phyloP scores from a whole-genome alignment of 2,888 invertebrate species.

The Eupithecia inturbata region DNA sequence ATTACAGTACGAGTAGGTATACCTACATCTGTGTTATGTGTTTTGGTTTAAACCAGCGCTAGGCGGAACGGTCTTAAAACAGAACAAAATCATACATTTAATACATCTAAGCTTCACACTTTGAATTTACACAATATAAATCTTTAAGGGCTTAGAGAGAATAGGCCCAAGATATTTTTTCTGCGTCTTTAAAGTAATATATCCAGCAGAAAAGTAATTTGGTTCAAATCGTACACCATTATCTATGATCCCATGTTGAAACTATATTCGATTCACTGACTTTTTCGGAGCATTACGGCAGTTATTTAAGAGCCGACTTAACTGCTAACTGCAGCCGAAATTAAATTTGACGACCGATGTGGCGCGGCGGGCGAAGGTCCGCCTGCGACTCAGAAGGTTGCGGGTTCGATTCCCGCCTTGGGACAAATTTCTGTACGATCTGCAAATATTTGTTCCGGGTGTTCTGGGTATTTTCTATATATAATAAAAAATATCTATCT shows the following conservation, averaged over 20 bases:
- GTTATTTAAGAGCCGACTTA: background rate
- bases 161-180: too few relatives aligned
- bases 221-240: background rate
- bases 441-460: too few relatives aligned
- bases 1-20: background rate
- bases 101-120: background rate
- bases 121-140: background rate
- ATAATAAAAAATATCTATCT: too few relatives aligned
- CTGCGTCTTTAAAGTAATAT: background rate
- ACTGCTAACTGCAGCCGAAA: background rate
- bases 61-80: background rate
- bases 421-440: too few relatives aligned
- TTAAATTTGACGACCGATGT: too few relatives aligned
- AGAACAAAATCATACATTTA: background rate
- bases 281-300: background rate
- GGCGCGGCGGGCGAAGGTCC: too few relatives aligned
- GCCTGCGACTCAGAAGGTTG: too few relatives aligned
- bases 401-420: too few relatives aligned
- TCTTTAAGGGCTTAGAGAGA: too few relatives aligned
- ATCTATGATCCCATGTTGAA: background rate
- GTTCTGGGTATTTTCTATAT: too few relatives aligned
- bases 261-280: background rate
- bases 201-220: background rate
- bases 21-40: background rate
- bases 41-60: background rate